A percentile compares a stretch with the other conserved stretches of the same genome.
Conservation (phyloP, 2,888 invertebrate species). For the Ypsolopha scabrella region DNA sequence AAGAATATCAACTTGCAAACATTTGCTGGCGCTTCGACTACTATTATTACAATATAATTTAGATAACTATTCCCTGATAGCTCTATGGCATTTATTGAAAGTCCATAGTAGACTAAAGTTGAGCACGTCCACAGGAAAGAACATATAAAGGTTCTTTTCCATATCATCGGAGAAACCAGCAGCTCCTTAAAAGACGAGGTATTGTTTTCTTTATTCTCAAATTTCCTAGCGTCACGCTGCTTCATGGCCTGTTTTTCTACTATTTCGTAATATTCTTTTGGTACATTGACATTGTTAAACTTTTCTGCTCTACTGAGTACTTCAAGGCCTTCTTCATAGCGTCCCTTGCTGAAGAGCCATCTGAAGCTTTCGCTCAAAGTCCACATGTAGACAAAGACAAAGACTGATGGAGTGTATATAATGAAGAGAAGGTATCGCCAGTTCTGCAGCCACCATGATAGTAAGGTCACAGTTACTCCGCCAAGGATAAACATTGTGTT, state of each 20-base stretch:
- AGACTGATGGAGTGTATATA: slow-evolving; percentile 54
- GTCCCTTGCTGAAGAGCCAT: slow-evolving; percentile 72
- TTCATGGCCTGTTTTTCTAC: slow-evolving; percentile 54
- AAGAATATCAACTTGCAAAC: slow-evolving; percentile 73
- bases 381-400: slow-evolving; percentile 52
- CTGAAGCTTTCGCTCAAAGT: slow-evolving; percentile 53
- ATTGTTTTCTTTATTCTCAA: slow-evolving; percentile 36
- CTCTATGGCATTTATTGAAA: slow-evolving; percentile 82
- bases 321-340: slow-evolving; percentile 73
- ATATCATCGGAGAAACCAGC: slow-evolving; percentile 60
- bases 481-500: slow-evolving; percentile 64
- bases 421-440: slow-evolving; percentile 57
- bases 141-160: slow-evolving; percentile 73
- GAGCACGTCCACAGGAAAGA: slow-evolving; percentile 84
- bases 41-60: slow-evolving; percentile 77
- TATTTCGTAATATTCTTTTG: slow-evolving; percentile 55
- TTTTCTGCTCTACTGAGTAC: slow-evolving; percentile 73
- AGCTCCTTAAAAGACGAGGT: slow-evolving; percentile 50
- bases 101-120: slow-evolving; percentile 83
- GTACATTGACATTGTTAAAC: slow-evolving; percentile 67
- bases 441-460: slow-evolving; percentile 57
- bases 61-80: slow-evolving; percentile 81
- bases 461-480: slow-evolving; percentile 50
- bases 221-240: slow-evolving; percentile 50
- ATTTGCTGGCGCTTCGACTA: slow-evolving; percentile 82